Evolutionary conservation across 2,113 vertebrate species (phyloP).

Genomic region (Podarcis muralis): DNA sequence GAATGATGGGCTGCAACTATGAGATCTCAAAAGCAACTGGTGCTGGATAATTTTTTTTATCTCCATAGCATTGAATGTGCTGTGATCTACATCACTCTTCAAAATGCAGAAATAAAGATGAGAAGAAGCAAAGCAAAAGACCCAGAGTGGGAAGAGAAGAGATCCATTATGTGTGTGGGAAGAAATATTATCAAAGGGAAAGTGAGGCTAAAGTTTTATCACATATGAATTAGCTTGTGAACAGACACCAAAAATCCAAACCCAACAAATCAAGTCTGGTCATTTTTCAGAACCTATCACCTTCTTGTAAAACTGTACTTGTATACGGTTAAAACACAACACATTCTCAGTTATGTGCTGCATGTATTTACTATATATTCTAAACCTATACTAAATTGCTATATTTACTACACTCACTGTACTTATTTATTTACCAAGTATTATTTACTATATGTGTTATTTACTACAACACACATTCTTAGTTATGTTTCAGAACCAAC

Average conservation of each 20-base stretch:
- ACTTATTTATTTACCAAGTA: too few relatives aligned
- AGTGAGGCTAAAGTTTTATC: neutral
- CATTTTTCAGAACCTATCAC: neutral
- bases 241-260: neutral
- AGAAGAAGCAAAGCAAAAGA: neutral
- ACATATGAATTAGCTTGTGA: neutral
- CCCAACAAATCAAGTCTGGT: neutral
- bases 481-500: neutral
- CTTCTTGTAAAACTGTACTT: neutral
- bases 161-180: neutral
- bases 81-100: conserved; percentile 34
- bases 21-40: neutral
- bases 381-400: too few relatives aligned
- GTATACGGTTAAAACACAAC: neutral
- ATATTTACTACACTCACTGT: too few relatives aligned
- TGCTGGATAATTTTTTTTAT: neutral
- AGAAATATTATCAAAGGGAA: neutral
- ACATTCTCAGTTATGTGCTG: neutral
- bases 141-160: neutral
- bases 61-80: conserved; percentile 12
- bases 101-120: neutral
- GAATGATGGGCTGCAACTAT: neutral
- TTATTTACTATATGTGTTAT: too few relatives aligned
- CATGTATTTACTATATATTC: too few relatives aligned
- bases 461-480: too few relatives aligned